Conservation (phyloP, 2,113 vertebrate species). For the Bothrops jararaca region DNA sequence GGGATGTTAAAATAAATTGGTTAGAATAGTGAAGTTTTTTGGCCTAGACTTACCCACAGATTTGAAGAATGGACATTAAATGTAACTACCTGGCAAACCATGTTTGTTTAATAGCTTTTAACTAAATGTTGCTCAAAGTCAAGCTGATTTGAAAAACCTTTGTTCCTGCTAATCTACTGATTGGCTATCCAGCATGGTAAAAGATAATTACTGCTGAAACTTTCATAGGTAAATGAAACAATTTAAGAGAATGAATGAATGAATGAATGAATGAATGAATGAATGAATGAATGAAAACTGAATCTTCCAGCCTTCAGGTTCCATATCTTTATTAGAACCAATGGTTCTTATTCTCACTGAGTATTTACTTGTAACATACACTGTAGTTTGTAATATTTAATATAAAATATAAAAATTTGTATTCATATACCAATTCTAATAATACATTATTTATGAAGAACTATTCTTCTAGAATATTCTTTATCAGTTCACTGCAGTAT, state of each 20-base stretch:
- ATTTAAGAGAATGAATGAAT: neutral
- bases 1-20: conserved; percentile 31
- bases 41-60: conserved; percentile 15
- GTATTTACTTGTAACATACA: neutral
- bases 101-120: conserved; percentile 23
- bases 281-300: neutral
- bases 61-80: neutral
- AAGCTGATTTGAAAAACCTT: neutral
- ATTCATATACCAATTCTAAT: neutral
- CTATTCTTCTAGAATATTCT: neutral
- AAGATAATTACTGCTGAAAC: neutral
- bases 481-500: neutral
- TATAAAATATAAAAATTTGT: neutral
- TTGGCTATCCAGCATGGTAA: neutral
- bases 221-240: neutral
- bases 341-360: neutral
- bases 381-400: neutral
- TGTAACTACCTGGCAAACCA: neutral
- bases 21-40: conserved; percentile 23
- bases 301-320: neutral
- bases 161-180: neutral
- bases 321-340: neutral
- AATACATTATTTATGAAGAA: neutral
- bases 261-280: too few species aligned
- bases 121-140: neutral